Evolutionary conservation across 2,888 invertebrate species (phyloP).

Genomic region (Lypha dubia): DNA sequence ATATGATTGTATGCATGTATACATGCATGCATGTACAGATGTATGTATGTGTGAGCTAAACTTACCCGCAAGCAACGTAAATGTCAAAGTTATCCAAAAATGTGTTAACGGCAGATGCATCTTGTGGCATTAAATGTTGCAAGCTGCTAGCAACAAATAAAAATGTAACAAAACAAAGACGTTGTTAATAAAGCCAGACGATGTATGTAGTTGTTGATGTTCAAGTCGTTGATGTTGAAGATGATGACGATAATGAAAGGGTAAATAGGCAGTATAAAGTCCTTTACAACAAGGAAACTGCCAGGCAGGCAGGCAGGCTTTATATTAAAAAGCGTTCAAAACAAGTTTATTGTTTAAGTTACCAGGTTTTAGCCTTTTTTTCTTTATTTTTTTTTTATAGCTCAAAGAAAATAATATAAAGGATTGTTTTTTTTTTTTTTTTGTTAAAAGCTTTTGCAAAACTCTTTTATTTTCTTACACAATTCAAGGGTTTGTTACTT

Average conservation of each 20-base stretch:
- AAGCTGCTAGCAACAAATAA: constrained; percentile 69
- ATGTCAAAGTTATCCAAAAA: constrained; percentile 74
- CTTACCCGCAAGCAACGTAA: constrained; percentile 73
- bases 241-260: constrained; percentile 54
- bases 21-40: no score
- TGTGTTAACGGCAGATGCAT: constrained; percentile 73
- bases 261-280: constrained; percentile 27
- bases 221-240: constrained; percentile 37
- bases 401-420: not conserved
- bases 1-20: constrained; percentile 35
- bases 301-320: constrained; percentile 12
- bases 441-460: constrained; percentile 14
- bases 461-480: constrained; percentile 3
- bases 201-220: constrained; percentile 31
- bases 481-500: constrained; percentile 2
- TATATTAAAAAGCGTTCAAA: constrained; percentile 44
- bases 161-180: constrained; percentile 55
- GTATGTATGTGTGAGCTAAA: constrained; percentile 64
- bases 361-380: constrained; percentile 9
- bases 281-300: constrained; percentile 35
- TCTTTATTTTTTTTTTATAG: not conserved
- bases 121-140: constrained; percentile 72
- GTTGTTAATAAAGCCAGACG: constrained; percentile 58
- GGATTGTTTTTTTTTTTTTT: not conserved
- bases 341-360: constrained; percentile 55